Conservation (phyloP, 2,113 vertebrate genomes). For the Ciconia stormi region DNA sequence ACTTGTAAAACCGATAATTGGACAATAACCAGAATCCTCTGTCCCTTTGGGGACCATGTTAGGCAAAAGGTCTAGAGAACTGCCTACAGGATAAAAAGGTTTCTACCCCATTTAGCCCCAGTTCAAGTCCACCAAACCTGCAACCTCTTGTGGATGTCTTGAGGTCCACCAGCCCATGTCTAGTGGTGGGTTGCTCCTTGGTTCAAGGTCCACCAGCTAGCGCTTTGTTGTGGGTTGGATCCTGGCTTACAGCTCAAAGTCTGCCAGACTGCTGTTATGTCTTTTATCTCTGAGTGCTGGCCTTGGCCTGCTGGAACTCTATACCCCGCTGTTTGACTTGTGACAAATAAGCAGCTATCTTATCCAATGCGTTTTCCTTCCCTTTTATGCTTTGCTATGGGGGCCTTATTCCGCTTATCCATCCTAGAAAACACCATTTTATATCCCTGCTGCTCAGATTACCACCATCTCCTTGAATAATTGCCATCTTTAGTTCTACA, state of each 20-base stretch:
- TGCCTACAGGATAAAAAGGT: not conserved
- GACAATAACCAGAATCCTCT: not conserved
- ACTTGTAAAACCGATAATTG: fast-evolving
- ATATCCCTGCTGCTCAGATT: not conserved
- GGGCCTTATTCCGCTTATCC: not conserved
- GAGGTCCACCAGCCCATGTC: not conserved
- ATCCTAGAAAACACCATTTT: not conserved
- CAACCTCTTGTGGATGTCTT: not conserved
- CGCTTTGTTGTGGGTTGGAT: not conserved
- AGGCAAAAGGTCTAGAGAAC: not conserved
- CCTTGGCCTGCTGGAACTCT: not conserved
- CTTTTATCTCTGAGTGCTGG: not conserved
- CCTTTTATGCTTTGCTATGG: not conserved
- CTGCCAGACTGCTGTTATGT: not conserved
- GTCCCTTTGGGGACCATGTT: not conserved
- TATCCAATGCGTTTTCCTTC: not conserved
- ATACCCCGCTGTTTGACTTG: not conserved
- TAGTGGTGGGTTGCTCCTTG: not conserved
- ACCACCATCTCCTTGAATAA: not conserved
- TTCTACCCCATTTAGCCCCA: not conserved
- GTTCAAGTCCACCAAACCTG: not conserved
- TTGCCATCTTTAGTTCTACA: not conserved
- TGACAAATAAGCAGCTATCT: not conserved
- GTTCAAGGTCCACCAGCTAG: not conserved
- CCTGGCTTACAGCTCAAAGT: not conserved